phyloP scores from a whole-genome alignment of 2,888 invertebrate species.

The Megalurothrips usitatus region DNA sequence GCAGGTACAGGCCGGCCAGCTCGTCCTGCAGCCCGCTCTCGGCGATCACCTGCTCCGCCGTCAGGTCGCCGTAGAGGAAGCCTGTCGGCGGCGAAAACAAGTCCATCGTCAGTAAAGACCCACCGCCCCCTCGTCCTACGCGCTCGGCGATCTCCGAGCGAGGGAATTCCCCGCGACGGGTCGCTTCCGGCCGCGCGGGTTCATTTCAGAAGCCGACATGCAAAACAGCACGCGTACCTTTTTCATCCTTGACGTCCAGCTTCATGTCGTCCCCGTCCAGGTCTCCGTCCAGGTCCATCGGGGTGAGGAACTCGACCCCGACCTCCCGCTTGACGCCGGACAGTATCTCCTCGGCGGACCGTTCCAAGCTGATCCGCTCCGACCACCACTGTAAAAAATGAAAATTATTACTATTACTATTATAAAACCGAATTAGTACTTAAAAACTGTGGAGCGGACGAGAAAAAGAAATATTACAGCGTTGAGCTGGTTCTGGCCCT shows the following conservation, averaged over 20 bases:
- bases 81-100: neutral
- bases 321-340: constrained; percentile 57
- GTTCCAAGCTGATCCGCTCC: constrained; percentile 47
- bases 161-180: no score
- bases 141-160: no score
- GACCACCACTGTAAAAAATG: neutral
- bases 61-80: neutral
- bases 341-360: constrained; percentile 57
- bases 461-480: neutral
- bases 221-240: neutral
- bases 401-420: no score
- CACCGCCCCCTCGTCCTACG: no score
- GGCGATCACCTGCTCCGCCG: neutral
- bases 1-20: neutral
- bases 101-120: neutral
- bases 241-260: neutral
- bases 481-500: constrained; percentile 29
- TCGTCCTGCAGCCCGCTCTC: constrained; percentile 4
- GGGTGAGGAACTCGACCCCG: constrained; percentile 53
- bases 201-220: no score
- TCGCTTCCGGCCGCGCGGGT: no score
- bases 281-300: constrained; percentile 32
- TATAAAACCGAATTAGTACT: no score
- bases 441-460: neutral
- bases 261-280: neutral